phyloP scores from a whole-genome alignment of 2,888 invertebrate species.

The Dorcus parallelipipedus region DNA sequence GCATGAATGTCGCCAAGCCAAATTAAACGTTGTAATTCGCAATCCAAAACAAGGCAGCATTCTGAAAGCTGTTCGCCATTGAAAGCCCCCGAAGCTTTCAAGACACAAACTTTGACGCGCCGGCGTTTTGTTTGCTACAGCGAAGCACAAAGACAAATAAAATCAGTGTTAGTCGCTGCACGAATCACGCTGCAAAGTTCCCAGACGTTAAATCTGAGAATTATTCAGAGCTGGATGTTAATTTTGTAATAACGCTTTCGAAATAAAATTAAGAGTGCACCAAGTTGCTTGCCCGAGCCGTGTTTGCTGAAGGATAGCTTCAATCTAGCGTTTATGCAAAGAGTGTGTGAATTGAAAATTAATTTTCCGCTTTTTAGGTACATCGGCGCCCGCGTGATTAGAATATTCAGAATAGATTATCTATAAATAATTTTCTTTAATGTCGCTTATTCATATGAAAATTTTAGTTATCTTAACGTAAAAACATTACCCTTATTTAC shows the following conservation, averaged over 20 bases:
- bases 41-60: conserved; percentile 10
- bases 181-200: neutral
- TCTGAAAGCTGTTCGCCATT: conserved; percentile 17
- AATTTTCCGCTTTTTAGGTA: no score
- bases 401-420: no score
- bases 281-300: no score
- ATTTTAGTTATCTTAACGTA: no score
- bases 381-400: no score
- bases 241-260: conserved; percentile 11
- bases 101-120: conserved; percentile 23
- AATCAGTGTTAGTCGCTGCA: conserved; percentile 25
- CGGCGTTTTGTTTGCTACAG: conserved; percentile 22
- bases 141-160: conserved; percentile 33
- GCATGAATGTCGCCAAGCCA: conserved; percentile 1
- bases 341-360: no score
- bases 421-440: no score
- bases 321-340: no score
- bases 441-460: no score
- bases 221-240: conserved; percentile 13
- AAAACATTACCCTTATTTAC: no score
- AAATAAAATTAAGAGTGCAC: neutral
- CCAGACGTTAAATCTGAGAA: conserved; percentile 6
- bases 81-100: conserved; percentile 15
- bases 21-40: conserved; percentile 9
- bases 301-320: no score